These are phyloP conservation scores for Ormyrus thymus DNA, from an alignment of 2,888 invertebrate species.

Conservation along the genomic window DNA sequence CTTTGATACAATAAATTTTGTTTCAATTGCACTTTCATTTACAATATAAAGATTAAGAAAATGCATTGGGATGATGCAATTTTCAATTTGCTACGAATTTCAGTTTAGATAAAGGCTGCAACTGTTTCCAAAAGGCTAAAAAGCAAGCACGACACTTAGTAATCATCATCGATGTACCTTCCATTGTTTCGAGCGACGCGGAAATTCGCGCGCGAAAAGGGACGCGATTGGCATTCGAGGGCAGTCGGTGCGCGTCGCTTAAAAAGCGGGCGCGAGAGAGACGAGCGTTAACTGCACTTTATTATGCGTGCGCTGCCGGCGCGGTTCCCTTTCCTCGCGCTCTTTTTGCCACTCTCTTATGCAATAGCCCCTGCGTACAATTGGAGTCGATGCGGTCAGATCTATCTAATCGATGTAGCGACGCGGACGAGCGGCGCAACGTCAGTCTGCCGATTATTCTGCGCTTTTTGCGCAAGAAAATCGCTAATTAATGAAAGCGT, in stretches of 20 bases:
- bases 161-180: neutral
- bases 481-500: too few species aligned
- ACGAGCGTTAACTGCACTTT: constrained; percentile 40
- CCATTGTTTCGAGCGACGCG: constrained; percentile 8
- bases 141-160: too few species aligned
- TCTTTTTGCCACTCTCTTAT: constrained; percentile 11
- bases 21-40: too few species aligned
- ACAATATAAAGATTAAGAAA: too few species aligned
- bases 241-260: neutral
- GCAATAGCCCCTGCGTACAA: constrained; percentile 49
- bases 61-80: too few species aligned
- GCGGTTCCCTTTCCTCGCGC: constrained; percentile 4
- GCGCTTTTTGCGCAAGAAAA: too few species aligned
- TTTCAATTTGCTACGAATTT: too few species aligned
- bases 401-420: constrained; percentile 56
- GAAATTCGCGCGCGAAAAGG: constrained; percentile 25
- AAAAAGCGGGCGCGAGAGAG: neutral
- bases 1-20: too few species aligned
- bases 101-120: too few species aligned
- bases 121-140: too few species aligned
- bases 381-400: constrained; percentile 59
- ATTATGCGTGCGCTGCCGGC: neutral
- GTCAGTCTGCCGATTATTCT: neutral
- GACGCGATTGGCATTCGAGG: constrained; percentile 22
- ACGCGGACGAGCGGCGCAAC: constrained; percentile 9